These are phyloP conservation scores for Sander vitreus DNA, from an alignment of 2,113 vertebrate genomes.

Conservation along the genomic window DNA sequence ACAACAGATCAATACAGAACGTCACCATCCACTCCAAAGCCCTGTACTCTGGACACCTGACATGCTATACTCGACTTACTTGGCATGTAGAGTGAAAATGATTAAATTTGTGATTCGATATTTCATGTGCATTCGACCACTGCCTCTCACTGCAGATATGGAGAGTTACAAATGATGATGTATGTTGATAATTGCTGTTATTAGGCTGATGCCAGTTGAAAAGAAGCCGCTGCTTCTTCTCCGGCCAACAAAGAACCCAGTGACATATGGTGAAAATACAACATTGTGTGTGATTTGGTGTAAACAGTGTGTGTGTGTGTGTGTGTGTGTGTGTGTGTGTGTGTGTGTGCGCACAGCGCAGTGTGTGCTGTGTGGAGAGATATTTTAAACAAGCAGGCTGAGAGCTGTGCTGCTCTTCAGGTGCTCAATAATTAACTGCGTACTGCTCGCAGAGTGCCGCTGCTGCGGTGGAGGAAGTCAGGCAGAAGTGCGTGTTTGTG, in stretches of 20 bases:
- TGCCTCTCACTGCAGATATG: slow-evolving; percentile 4
- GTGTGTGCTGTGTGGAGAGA: slow-evolving; percentile 34
- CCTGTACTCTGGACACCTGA: neutral
- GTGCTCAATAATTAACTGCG: slow-evolving; percentile 82
- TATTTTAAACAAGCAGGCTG: slow-evolving; percentile 66
- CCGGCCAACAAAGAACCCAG: slow-evolving; percentile 16
- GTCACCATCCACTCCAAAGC: neutral
- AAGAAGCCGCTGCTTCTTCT: neutral
- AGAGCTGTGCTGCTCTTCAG: slow-evolving; percentile 64
- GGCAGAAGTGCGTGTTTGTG: slow-evolving; percentile 68
- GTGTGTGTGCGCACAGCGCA: slow-evolving; percentile 14
- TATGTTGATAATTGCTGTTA: slow-evolving; percentile 44
- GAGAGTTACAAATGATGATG: slow-evolving; percentile 31
- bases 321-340: neutral
- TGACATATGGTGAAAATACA: slow-evolving; percentile 36
- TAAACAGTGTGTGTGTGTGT: slow-evolving; percentile 48
- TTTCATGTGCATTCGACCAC: slow-evolving; percentile 29
- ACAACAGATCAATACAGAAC: slow-evolving; percentile 1
- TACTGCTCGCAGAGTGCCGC: slow-evolving; percentile 60
- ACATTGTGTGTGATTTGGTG: slow-evolving; percentile 45
- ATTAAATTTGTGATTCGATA: slow-evolving; percentile 20
- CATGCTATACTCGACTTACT: neutral
- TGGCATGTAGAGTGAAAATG: neutral
- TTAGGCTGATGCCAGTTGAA: slow-evolving; percentile 26
- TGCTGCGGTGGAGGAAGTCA: slow-evolving; percentile 73